These are phyloP conservation scores for Mastomys natalensis DNA, from an alignment of 2,113 vertebrate genomes.

Conservation along the genomic window DNA sequence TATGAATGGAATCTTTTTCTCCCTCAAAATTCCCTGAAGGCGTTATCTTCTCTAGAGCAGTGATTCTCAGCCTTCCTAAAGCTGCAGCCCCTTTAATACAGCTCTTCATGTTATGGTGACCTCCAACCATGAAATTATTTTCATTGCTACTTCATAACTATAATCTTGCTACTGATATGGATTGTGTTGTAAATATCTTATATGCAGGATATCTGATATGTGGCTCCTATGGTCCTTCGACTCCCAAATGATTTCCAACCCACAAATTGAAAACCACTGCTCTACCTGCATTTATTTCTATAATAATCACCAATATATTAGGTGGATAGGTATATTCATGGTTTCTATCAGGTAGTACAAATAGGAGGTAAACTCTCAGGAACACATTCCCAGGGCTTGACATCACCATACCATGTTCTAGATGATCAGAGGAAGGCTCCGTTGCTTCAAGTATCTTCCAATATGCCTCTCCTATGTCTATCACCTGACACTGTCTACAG, in stretches of 20 bases:
- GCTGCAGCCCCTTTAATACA: not conserved
- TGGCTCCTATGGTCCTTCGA: not conserved
- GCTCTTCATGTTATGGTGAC: not conserved
- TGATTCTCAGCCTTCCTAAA: not conserved
- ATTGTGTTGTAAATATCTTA: not conserved
- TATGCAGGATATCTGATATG: not conserved
- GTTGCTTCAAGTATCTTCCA: not conserved
- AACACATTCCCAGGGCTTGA: not conserved
- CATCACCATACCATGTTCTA: not conserved
- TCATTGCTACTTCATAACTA: not conserved
- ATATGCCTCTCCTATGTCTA: not conserved
- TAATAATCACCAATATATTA: constrained; percentile 42
- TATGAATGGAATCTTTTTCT: constrained; percentile 56
- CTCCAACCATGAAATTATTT: not conserved
- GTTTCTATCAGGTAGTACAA: not conserved
- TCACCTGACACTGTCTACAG: constrained; percentile 5
- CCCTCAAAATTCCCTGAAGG: constrained; percentile 27
- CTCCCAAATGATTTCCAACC: not conserved
- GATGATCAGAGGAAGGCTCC: constrained; percentile 20
- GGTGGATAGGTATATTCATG: not conserved
- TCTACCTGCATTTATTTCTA: not conserved
- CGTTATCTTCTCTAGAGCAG: constrained; percentile 21
- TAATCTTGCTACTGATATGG: not conserved
- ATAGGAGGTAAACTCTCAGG: constrained; percentile 6
- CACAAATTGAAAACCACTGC: not conserved